phyloP scores from a whole-genome alignment of 2,113 vertebrate genomes.

The Crotalus tigris region DNA sequence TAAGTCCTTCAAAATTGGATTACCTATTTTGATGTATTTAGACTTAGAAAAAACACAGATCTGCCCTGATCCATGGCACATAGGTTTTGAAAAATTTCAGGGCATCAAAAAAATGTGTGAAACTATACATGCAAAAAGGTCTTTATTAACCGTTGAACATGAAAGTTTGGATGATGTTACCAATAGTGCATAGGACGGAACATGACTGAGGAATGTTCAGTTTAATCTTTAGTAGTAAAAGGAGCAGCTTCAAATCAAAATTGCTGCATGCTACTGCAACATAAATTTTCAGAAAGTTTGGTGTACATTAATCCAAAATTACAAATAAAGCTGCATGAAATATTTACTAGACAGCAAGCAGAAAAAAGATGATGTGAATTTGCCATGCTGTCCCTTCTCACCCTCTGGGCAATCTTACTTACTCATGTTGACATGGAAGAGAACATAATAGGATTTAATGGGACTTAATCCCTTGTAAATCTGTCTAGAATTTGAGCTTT shows the following conservation, averaged over 20 bases:
- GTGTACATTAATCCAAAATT: background rate
- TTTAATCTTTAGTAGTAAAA: background rate
- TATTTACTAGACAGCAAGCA: background rate
- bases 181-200: background rate
- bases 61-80: slow-evolving; percentile 5
- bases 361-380: background rate
- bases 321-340: background rate
- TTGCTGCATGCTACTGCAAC: slow-evolving; percentile 9
- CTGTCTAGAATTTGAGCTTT: background rate
- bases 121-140: background rate
- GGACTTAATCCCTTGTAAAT: background rate
- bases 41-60: slow-evolving; percentile 12
- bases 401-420: background rate
- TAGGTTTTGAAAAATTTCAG: background rate
- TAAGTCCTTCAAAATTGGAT: background rate
- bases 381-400: background rate
- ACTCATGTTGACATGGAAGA: background rate
- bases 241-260: background rate
- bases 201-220: background rate
- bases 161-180: background rate
- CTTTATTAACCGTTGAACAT: background rate
- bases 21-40: background rate
- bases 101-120: slow-evolving; percentile 20
- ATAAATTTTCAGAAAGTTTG: slow-evolving; percentile 20
- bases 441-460: background rate